These are phyloP conservation scores for Sorex araneus DNA, from an alignment of 2,113 vertebrate species.

Conservation along the genomic window DNA sequence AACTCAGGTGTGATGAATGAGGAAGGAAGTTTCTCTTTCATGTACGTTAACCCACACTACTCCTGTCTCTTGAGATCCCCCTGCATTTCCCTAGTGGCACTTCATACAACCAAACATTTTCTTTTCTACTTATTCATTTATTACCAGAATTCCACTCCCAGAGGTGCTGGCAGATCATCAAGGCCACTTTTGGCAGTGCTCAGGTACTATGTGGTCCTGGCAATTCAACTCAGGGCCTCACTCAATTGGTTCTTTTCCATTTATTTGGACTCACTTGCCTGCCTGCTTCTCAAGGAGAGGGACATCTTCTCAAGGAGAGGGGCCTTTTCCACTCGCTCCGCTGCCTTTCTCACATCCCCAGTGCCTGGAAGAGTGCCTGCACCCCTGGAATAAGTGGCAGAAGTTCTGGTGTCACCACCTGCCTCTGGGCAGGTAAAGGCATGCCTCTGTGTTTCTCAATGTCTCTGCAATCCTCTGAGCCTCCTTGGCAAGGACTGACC, in stretches of 20 bases:
- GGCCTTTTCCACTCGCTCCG: not conserved
- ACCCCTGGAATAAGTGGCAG: rapidly evolving
- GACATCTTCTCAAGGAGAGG: not conserved
- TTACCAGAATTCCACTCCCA: too few species aligned
- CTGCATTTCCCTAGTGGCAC: not conserved
- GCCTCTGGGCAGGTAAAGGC: rapidly evolving
- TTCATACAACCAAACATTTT: not conserved
- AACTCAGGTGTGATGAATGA: not conserved
- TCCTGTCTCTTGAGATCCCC: not conserved
- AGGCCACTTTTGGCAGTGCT: too few species aligned
- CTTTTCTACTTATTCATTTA: not conserved
- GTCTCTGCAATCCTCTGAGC: not conserved
- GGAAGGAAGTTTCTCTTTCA: not conserved
- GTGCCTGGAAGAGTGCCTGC: not conserved
- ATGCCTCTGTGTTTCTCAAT: too few species aligned
- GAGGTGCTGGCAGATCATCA: too few species aligned
- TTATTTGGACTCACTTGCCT: not conserved
- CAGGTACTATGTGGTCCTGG: too few species aligned
- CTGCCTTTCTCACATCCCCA: not conserved
- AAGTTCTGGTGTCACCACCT: not conserved
- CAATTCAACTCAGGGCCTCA: too few species aligned
- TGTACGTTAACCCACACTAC: not conserved
- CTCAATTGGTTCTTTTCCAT: too few species aligned
- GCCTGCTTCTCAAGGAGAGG: not conserved
- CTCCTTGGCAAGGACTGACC: not conserved